Evolutionary conservation across 1,140 invertebrate genomes (phyloP).

Genomic region (Pachyrhynchus sulphureomaculatus): DNA sequence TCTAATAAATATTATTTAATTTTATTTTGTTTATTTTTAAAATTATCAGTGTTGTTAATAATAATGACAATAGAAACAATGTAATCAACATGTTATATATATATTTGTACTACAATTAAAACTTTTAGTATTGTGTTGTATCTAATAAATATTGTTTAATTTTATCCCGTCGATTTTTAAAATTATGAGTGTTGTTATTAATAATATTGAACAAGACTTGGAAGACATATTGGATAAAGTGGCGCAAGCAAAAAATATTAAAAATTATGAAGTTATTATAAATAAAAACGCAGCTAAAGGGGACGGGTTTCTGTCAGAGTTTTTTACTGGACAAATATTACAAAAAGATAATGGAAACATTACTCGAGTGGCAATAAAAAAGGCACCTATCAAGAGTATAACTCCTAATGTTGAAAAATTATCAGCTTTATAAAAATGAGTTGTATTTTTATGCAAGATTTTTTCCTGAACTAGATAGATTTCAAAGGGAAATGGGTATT

Average conservation of each 20-base stretch:
- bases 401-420: neutral
- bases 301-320: constrained; percentile 1
- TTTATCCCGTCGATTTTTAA: too few species aligned
- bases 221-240: neutral
- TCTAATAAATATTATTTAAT: too few species aligned
- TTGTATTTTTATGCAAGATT: too few species aligned
- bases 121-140: too few species aligned
- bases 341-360: neutral
- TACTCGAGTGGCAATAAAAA: neutral
- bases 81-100: too few species aligned
- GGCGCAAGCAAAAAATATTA: neutral
- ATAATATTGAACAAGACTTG: neutral
- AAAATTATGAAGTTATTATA: neutral
- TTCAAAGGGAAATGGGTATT: neutral
- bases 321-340: neutral
- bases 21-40: neutral
- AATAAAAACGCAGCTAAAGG: neutral
- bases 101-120: too few species aligned
- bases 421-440: neutral
- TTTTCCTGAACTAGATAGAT: neutral
- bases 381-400: neutral
- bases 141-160: too few species aligned
- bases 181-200: neutral
- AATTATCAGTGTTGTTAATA: too few species aligned
- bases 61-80: too few species aligned